A percentile compares a stretch with the other conserved stretches of the same genome.
Conservation (phyloP, 2,113 vertebrate genomes). For the Microtus montanus region DNA sequence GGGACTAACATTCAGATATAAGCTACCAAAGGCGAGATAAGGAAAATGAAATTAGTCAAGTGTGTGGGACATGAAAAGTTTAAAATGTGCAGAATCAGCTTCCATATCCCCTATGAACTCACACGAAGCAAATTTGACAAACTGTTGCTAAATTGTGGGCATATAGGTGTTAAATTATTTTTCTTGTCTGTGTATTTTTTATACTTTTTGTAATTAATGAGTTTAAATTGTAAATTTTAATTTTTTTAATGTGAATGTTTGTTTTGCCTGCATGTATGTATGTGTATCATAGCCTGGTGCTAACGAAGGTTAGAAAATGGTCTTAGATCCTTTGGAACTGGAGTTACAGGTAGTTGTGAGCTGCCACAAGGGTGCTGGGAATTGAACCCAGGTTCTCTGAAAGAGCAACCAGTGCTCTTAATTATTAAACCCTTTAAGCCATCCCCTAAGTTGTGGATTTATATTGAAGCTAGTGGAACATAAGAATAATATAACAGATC, state of each 20-base stretch:
- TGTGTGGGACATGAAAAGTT: constrained; percentile 18
- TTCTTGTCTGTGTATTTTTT: constrained; percentile 50
- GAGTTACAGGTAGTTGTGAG: neutral
- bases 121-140: constrained; percentile 46
- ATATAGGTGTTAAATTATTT: constrained; percentile 17
- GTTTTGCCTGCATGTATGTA: neutral
- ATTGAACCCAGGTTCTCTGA: neutral
- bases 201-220: constrained; percentile 35
- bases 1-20: neutral
- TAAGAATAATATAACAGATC: constrained; percentile 13
- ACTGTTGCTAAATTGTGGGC: neutral
- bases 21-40: neutral
- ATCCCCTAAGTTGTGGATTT: constrained; percentile 31
- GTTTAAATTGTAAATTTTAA: neutral
- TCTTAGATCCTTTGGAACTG: neutral
- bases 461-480: constrained; percentile 5
- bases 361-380: neutral
- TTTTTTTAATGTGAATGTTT: neutral
- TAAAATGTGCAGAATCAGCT: constrained; percentile 8
- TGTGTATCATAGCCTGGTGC: neutral
- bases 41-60: neutral
- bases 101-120: neutral
- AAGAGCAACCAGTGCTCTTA: neutral
- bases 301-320: neutral
- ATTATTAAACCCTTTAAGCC: neutral